phyloP scores from a whole-genome alignment of 2,797 vertebrate species.

The Gobio occitaniae region DNA sequence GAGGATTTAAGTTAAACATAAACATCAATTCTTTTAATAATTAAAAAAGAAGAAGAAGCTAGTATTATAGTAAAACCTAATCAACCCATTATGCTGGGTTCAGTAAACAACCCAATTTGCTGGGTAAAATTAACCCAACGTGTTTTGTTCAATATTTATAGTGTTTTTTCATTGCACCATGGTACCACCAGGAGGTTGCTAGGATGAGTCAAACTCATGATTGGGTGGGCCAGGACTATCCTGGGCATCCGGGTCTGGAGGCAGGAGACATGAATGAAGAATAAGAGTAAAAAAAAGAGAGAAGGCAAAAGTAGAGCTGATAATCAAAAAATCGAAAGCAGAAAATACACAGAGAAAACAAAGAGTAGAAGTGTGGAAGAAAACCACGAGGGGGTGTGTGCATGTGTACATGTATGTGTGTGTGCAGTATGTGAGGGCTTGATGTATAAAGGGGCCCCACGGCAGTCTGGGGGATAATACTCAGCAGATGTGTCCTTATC shows the following conservation, averaged over 20 bases:
- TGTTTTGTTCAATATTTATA: not conserved
- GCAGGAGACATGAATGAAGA: not conserved
- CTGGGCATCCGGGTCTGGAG: not conserved
- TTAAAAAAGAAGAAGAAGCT: no score
- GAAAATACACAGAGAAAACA: not conserved
- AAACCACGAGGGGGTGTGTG: not conserved
- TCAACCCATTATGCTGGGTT: no score
- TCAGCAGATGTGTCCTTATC: slow-evolving; percentile 65
- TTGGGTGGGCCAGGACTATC: not conserved
- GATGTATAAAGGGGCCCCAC: slow-evolving; percentile 57
- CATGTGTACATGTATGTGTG: slow-evolving; percentile 26
- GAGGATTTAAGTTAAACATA: no score
- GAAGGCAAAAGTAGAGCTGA: not conserved
- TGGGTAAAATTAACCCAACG: no score
- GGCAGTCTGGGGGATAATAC: slow-evolving; percentile 60
- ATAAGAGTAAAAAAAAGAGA: not conserved
- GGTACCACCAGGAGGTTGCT: not conserved
- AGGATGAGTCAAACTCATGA: not conserved
- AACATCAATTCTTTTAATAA: no score
- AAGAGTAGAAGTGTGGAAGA: slow-evolving; percentile 20
- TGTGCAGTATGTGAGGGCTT: slow-evolving; percentile 40
- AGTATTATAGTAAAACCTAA: no score
- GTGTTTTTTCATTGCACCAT: not conserved
- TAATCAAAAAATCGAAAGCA: slow-evolving; percentile 3
- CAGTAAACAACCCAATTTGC: no score